Evolutionary conservation across 2,797 vertebrate genomes (phyloP).

Genomic region (Hippoglossus hippoglossus): DNA sequence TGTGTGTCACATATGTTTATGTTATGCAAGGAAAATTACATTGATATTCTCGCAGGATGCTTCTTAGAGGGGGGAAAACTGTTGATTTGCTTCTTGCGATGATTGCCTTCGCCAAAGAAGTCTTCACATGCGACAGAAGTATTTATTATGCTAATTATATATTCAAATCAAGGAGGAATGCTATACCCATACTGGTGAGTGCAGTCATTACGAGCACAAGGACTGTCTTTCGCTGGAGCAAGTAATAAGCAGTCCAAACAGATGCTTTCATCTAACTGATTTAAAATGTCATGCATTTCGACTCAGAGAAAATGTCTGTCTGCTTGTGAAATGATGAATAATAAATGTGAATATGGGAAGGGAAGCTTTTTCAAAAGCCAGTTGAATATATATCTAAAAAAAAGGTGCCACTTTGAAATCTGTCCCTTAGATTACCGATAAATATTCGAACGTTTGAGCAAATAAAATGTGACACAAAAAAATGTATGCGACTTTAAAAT

Average conservation of each 20-base stretch:
- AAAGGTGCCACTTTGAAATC: conserved; percentile 23
- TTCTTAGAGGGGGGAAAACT: conserved; percentile 52
- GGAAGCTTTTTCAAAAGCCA: conserved; percentile 42
- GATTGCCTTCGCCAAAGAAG: conserved; percentile 71
- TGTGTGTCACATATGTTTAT: conserved; percentile 60
- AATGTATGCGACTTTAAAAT: conserved; percentile 7
- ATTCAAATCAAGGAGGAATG: conserved; percentile 79
- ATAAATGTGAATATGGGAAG: conserved; percentile 47
- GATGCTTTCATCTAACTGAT: conserved; percentile 80
- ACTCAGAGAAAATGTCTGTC: conserved; percentile 63
- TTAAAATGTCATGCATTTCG: conserved; percentile 72
- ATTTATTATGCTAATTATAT: conserved; percentile 84
- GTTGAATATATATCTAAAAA: background rate
- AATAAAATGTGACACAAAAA: conserved; percentile 18
- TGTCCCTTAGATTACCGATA: conserved; percentile 16
- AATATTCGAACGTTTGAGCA: conserved; percentile 18
- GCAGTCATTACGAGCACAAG: conserved; percentile 73
- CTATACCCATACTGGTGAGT: conserved; percentile 67
- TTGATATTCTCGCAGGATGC: conserved; percentile 63
- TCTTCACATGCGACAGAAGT: conserved; percentile 72
- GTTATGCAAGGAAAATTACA: conserved; percentile 68
- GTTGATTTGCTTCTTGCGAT: conserved; percentile 73
- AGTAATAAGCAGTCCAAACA: conserved; percentile 78
- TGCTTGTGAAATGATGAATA: conserved; percentile 56
- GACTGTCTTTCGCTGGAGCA: conserved; percentile 69